Conservation (phyloP, 2,113 vertebrate species). For the Chauna torquata region DNA sequence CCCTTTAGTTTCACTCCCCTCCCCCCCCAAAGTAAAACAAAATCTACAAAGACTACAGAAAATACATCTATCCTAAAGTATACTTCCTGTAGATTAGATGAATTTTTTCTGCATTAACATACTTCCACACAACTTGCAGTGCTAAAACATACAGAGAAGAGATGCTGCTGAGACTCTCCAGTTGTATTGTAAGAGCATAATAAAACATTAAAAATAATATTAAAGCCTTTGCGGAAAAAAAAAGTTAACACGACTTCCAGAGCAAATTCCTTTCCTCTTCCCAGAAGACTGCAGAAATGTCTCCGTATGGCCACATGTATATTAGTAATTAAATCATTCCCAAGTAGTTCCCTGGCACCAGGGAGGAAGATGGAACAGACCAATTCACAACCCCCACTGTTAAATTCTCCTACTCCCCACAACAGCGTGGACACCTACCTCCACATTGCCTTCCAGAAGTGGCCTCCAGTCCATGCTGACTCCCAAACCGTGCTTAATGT, state of each 20-base stretch:
- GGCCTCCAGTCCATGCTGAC: background rate
- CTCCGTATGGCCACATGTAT: background rate
- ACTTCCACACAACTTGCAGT: background rate
- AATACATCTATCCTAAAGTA: background rate
- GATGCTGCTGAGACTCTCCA: background rate
- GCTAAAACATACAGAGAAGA: background rate
- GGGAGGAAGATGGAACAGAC: background rate
- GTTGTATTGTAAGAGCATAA: background rate
- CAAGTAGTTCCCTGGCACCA: background rate
- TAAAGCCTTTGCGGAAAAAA: background rate
- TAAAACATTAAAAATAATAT: background rate
- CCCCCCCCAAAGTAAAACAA: background rate
- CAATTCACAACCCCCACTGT: background rate
- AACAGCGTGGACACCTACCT: background rate
- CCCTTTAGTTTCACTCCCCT: background rate
- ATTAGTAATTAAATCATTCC: background rate
- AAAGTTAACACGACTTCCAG: too few species aligned
- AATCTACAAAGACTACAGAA: background rate
- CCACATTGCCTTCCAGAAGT: background rate
- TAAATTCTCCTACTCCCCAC: background rate
- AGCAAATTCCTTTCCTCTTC: background rate
- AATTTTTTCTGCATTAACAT: background rate
- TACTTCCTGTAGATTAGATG: background rate
- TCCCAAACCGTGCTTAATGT: background rate
- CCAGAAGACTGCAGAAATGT: background rate